phyloP scores from a whole-genome alignment of 2,888 invertebrate species.

The Lepidocyrtinus sp. region DNA sequence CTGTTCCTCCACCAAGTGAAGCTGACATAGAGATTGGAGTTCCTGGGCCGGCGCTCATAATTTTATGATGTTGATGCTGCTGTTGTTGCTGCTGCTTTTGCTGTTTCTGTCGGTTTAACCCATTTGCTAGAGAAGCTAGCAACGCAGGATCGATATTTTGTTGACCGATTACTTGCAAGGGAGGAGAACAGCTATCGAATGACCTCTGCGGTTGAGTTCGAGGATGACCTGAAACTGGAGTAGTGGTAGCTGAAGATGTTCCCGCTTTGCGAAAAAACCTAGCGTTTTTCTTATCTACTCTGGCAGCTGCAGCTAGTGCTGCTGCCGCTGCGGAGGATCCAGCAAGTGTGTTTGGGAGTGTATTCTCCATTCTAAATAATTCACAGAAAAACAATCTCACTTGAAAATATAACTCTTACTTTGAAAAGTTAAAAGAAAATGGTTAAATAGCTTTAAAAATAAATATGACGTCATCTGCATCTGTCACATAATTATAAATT shows the following conservation, averaged over 20 bases:
- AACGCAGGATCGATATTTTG: conserved; percentile 55
- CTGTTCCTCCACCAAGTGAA: conserved; percentile 25
- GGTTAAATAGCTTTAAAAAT: too few relatives aligned
- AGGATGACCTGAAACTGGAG: conserved; percentile 49
- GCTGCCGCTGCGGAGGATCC: not conserved
- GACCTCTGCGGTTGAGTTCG: conserved; percentile 38
- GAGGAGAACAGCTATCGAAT: conserved; percentile 44
- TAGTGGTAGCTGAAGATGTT: conserved; percentile 47
- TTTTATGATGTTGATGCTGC: conserved; percentile 19
- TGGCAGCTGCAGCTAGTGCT: not conserved
- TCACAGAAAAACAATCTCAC: too few relatives aligned
- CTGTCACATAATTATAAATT: too few relatives aligned
- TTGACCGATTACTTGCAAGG: conserved; percentile 39
- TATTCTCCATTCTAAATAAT: not conserved
- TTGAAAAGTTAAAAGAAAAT: too few relatives aligned
- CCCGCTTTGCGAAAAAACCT: conserved; percentile 43
- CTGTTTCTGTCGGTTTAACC: conserved; percentile 40
- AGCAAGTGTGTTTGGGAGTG: not conserved
- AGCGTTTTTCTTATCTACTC: conserved; percentile 34
- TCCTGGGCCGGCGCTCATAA: not conserved
- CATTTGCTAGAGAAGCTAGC: conserved; percentile 39
- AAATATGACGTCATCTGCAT: too few relatives aligned
- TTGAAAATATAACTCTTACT: too few relatives aligned
- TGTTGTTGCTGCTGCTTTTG: conserved; percentile 37
- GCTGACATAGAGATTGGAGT: not conserved